Percentiles rank a stretch among this genome's conserved stretches.
Conservation (phyloP, 2,888 invertebrate genomes). For the Phymatocera aterrima region DNA sequence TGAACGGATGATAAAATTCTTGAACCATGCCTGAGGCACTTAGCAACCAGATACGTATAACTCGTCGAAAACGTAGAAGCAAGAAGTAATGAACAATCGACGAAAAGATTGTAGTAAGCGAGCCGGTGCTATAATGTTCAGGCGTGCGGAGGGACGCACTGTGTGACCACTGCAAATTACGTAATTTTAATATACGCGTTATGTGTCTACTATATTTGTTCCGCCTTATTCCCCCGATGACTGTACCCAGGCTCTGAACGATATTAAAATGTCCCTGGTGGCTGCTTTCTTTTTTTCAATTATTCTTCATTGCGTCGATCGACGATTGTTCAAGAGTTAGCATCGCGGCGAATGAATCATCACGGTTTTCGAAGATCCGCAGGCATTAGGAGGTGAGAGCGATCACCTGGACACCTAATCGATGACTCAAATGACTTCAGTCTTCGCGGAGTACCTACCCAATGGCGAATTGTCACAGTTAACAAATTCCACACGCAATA, state of each 20-base stretch:
- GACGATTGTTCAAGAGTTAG: background rate
- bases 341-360: slow-evolving; percentile 31
- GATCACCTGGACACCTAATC: background rate
- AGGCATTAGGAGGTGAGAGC: background rate
- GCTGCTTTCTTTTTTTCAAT: slow-evolving; percentile 12
- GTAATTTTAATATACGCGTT: background rate
- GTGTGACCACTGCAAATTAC: background rate
- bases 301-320: no score
- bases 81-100: background rate
- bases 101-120: background rate
- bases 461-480: background rate
- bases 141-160: background rate
- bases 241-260: background rate
- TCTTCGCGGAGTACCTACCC: background rate
- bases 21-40: background rate
- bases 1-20: background rate
- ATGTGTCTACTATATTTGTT: slow-evolving; percentile 26
- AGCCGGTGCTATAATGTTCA: background rate
- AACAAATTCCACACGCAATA: background rate
- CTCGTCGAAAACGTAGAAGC: background rate
- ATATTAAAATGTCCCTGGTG: background rate
- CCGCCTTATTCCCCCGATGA: slow-evolving; percentile 46
- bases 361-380: slow-evolving; percentile 15
- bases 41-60: background rate
- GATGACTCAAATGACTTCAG: slow-evolving; percentile 22